A percentile compares a stretch with the other conserved stretches of the same genome.
These are phyloP conservation scores for Pammene fasciana DNA, from an alignment of 2,888 invertebrate genomes.

Conservation along the genomic window DNA sequence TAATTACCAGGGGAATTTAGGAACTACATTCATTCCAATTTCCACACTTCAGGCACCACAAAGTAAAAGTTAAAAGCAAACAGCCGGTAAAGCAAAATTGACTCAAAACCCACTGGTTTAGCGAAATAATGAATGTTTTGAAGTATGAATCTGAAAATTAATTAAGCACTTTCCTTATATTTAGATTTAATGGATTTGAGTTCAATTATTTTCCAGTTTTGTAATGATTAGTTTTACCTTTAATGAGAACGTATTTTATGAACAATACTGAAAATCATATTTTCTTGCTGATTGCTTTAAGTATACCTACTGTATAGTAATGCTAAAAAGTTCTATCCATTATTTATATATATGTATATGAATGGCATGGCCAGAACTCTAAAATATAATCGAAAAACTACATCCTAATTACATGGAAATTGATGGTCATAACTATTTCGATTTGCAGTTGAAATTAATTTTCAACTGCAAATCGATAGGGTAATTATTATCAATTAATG, in stretches of 20 bases:
- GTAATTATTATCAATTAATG: no score
- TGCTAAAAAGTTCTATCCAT: no score
- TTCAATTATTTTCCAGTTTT: background rate
- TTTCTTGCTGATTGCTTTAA: background rate
- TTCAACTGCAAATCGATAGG: no score
- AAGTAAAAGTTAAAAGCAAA: conserved; percentile 1
- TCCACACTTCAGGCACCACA: background rate
- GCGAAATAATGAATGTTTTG: background rate
- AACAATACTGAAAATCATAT: background rate
- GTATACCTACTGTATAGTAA: background rate
- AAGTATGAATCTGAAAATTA: background rate
- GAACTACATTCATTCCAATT: conserved; percentile 13
- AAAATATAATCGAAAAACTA: no score
- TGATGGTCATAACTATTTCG: no score
- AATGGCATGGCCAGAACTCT: no score
- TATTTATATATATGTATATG: no score
- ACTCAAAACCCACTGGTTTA: background rate
- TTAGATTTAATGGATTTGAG: conserved; percentile 2
- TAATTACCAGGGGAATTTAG: background rate
- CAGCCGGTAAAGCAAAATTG: background rate
- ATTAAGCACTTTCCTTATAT: background rate
- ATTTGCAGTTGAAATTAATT: no score
- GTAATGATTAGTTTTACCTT: background rate
- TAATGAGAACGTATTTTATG: background rate
- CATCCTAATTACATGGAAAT: no score